These are phyloP conservation scores for Yponomeuta sedellus DNA, from an alignment of 2,888 invertebrate species.

Conservation along the genomic window DNA sequence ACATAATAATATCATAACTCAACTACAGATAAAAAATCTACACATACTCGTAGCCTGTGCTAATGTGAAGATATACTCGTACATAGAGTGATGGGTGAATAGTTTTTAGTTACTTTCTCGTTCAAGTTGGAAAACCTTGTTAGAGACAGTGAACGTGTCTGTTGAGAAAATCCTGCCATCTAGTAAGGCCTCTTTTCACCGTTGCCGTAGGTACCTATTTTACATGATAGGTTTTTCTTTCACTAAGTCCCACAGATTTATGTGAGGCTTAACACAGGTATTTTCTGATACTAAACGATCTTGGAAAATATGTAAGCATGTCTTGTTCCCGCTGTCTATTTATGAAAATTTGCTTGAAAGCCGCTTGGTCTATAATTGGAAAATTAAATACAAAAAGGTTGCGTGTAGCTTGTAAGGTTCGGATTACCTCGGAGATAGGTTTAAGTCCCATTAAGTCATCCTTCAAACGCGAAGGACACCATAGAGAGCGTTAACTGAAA, in stretches of 20 bases:
- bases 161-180: not conserved
- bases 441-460: not conserved
- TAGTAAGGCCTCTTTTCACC: not conserved
- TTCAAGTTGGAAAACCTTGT: no score
- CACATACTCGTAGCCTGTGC: no score
- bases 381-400: not conserved
- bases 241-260: not conserved
- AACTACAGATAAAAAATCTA: no score
- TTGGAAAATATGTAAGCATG: not conserved
- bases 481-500: not conserved
- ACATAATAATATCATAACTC: no score
- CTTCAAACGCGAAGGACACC: not conserved
- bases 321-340: not conserved
- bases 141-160: no score
- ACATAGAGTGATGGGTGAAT: no score
- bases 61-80: no score
- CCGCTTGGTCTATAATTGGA: no score
- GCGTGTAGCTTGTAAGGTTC: not conserved
- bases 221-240: not conserved
- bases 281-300: not conserved
- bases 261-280: not conserved
- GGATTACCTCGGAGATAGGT: not conserved
- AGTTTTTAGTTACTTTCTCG: no score
- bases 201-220: not conserved
- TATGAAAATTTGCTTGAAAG: not conserved